These are phyloP conservation scores for Plebejus anna DNA, from an alignment of 2,888 invertebrate genomes.

Conservation along the genomic window DNA sequence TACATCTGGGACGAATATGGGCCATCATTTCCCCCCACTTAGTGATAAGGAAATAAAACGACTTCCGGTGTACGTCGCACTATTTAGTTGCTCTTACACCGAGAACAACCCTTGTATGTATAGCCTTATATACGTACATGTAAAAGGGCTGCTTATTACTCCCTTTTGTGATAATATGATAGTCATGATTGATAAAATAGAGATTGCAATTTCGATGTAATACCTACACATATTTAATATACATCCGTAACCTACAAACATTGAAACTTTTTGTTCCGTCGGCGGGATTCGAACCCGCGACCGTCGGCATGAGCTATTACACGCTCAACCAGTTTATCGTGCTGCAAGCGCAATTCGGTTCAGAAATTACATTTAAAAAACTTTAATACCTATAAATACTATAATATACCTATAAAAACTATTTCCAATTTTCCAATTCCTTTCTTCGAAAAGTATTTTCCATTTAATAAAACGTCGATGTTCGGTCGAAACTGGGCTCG, in stretches of 20 bases:
- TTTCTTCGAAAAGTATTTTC: neutral
- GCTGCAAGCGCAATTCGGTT: too few relatives aligned
- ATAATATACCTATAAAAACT: neutral
- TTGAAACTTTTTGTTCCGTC: too few relatives aligned
- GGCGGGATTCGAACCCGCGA: too few relatives aligned
- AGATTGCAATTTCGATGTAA: too few relatives aligned
- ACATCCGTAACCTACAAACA: too few relatives aligned
- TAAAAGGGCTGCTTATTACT: neutral
- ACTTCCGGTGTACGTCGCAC: neutral
- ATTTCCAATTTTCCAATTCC: neutral
- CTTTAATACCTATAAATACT: too few relatives aligned
- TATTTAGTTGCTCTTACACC: neutral
- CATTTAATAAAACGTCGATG: constrained; percentile 2
- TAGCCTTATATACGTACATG: neutral
- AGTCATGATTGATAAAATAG: too few relatives aligned
- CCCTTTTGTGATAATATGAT: too few relatives aligned
- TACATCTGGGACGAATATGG: constrained; percentile 13
- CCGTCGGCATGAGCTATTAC: too few relatives aligned
- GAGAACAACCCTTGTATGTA: neutral
- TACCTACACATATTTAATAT: too few relatives aligned
- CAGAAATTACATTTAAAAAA: neutral
- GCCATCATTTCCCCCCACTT: constrained; percentile 14
- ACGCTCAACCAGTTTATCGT: too few relatives aligned
- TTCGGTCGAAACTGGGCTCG: neutral
- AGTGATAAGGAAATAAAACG: constrained; percentile 16